Base-by-base conservation (phyloP, 2,797 vertebrate genomes). In the Falco naumanni region DNA sequence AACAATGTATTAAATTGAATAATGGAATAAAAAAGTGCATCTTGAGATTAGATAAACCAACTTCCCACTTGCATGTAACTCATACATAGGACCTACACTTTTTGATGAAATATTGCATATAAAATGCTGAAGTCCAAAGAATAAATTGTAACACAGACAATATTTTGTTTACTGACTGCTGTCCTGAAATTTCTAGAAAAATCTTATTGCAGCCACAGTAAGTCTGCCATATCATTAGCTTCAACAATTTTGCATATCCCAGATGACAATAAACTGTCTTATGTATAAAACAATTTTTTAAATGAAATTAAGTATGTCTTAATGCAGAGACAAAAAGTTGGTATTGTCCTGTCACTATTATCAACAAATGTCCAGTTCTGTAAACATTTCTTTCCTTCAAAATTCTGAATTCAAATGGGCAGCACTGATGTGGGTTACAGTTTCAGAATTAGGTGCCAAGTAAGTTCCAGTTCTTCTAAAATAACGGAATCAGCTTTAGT, bases 1-100 rank as follows among this genome's bases (percentile, higher is more conserved):
- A 97, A 96, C 83, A 95, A 93, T 47, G 47, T 37, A 89, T 80
- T 94, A 77, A 90, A 89, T 94, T 69, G 68, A 84, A 70, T 51
- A 82, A 90, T n/a, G 81, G 92, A 93, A 87, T 92, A 37, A 72
- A 95, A 94, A 75, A 89, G 18, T 16, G 37, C 4, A 5, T 82
- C 90, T 95, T 91, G 34, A 93, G 70, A 66, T 63, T 39, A 76
- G 68, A 47, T 54, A 78, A 92, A 89, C 69, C 87, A 86, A 82
- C 83, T 90, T 94, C 87, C 81, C 91, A 85, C 53, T 87, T 47
- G 43, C 48, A 37, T 41, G 56, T 59, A 86, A 92, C 51, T 59
- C 37, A 68, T 25, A 43, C 15, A 43, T 17, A 68, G 76, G 85
- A 75, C 8, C 84, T 53, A 57, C 48, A 21, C 8, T 37, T 94